Evolutionary conservation across 2,888 invertebrate genomes (phyloP).

Genomic region (Kuschelorhynchus macadamiae): DNA sequence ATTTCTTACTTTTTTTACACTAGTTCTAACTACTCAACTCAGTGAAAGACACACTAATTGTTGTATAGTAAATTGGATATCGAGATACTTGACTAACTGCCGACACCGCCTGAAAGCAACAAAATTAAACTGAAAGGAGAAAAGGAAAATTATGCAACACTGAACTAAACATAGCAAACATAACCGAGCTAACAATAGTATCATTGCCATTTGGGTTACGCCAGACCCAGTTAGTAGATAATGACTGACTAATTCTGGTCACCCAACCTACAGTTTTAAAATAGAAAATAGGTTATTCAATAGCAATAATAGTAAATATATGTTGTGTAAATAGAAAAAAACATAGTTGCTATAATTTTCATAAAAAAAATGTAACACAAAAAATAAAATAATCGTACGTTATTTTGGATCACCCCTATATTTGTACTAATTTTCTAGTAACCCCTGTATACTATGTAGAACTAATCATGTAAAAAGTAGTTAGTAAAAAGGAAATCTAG

Average conservation of each 20-base stretch:
- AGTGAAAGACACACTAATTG: no score
- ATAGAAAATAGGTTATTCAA: not conserved
- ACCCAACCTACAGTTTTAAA: not conserved
- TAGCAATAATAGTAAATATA: not conserved
- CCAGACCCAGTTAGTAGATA: not conserved
- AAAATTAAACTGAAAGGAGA: conserved; percentile 15
- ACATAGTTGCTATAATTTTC: conserved; percentile 2
- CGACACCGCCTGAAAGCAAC: not conserved
- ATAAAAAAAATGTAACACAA: not conserved
- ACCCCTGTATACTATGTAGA: conserved; percentile 23
- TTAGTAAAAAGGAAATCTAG: conserved; percentile 32
- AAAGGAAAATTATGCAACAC: conserved; percentile 36
- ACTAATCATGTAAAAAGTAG: conserved; percentile 24
- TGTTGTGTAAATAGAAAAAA: no score
- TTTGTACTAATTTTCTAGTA: not conserved
- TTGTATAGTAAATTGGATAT: no score
- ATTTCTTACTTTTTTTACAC: no score
- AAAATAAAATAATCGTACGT: not conserved
- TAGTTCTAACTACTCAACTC: no score
- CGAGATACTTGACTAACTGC: not conserved
- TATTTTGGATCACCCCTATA: not conserved
- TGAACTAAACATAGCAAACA: conserved; percentile 31
- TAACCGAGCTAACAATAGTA: conserved; percentile 59
- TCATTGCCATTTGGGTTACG: conserved; percentile 56
- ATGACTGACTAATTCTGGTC: conserved; percentile 1